These are phyloP conservation scores for Orchesella flavescens DNA, from an alignment of 2,888 invertebrate species.

Conservation along the genomic window DNA sequence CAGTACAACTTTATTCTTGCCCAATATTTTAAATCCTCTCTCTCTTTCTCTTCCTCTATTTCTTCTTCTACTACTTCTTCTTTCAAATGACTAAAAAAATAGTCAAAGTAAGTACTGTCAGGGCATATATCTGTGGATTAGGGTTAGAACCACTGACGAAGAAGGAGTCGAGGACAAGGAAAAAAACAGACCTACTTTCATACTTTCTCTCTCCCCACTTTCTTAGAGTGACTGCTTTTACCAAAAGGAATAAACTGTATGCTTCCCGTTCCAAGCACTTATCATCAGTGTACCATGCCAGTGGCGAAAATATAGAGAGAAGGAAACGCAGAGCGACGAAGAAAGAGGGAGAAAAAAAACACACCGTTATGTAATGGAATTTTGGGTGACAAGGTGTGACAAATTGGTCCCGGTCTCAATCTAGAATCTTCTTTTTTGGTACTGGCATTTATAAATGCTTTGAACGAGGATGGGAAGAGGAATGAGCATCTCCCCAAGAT, in stretches of 20 bases:
- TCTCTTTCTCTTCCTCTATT: slow-evolving; percentile 13
- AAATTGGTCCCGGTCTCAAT: slow-evolving; percentile 65
- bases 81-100: slow-evolving; percentile 9
- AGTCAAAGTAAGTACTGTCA: slow-evolving; percentile 23
- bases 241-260: slow-evolving; percentile 24
- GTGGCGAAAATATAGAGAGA: background rate
- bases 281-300: background rate
- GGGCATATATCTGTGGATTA: slow-evolving; percentile 46
- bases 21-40: slow-evolving; percentile 29
- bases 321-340: background rate
- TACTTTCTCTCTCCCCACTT: slow-evolving; percentile 2
- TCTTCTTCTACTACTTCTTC: background rate
- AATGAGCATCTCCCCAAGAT: slow-evolving; percentile 35
- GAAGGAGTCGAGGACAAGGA: no score
- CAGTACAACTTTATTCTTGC: background rate
- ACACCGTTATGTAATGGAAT: slow-evolving; percentile 63
- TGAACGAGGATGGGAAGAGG: slow-evolving; percentile 44
- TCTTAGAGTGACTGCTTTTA: background rate
- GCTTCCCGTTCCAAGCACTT: slow-evolving; percentile 34
- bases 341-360: no score
- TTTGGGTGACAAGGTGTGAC: slow-evolving; percentile 67
- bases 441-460: slow-evolving; percentile 68
- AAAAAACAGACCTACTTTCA: slow-evolving; percentile 9
- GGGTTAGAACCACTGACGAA: background rate
- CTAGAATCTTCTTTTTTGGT: slow-evolving; percentile 52